A percentile compares a stretch with the other conserved stretches of the same genome.
Evolutionary conservation across 1,140 invertebrate genomes (phyloP).

Genomic region (Bombus huntii): DNA sequence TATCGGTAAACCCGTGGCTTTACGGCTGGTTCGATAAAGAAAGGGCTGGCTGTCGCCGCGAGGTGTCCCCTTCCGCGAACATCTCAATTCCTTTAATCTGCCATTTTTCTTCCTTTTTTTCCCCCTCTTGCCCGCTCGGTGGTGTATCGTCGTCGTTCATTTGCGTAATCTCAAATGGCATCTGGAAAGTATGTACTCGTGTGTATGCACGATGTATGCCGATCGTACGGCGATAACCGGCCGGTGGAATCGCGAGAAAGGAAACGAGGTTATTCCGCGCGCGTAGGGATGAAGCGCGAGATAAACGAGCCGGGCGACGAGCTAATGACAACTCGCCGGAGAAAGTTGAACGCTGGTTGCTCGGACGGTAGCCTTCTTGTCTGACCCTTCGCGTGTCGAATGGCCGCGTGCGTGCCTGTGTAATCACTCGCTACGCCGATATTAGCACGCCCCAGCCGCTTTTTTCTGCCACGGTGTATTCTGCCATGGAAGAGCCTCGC

Average conservation of each 20-base stretch:
- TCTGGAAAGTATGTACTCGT: constrained; percentile 39
- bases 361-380: constrained; percentile 14
- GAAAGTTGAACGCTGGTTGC: constrained; percentile 42
- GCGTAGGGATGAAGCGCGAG: constrained; percentile 31
- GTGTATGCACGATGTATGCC: constrained; percentile 43
- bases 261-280: constrained; percentile 19
- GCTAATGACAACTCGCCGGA: constrained; percentile 55
- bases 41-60: constrained; percentile 26
- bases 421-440: constrained; percentile 28
- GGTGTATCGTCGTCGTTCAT: constrained; percentile 42
- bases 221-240: constrained; percentile 49
- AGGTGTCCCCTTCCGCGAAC: constrained; percentile 45
- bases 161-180: constrained; percentile 65
- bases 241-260: neutral
- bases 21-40: constrained; percentile 21
- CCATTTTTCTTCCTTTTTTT: constrained; percentile 18
- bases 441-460: constrained; percentile 12
- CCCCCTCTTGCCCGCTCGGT: neutral
- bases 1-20: neutral
- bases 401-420: constrained; percentile 27
- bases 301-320: constrained; percentile 55
- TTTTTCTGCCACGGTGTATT: neutral
- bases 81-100: constrained; percentile 52
- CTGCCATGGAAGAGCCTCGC: neutral
- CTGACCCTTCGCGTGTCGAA: constrained; percentile 44